Evolutionary conservation across 1,140 invertebrate genomes (phyloP).

Genomic region (Drosophila nebulosa): DNA sequence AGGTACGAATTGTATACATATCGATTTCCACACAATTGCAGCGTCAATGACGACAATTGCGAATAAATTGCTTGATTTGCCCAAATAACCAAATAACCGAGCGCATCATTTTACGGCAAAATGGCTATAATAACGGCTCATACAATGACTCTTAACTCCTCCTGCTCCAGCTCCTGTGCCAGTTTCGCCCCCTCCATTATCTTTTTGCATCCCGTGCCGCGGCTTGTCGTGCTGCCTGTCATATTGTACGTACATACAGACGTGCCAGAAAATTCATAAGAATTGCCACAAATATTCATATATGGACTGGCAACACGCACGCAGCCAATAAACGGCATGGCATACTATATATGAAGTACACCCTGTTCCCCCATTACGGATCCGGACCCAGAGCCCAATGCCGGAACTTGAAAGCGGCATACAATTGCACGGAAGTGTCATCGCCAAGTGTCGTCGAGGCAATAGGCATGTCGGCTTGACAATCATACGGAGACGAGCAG

Average conservation of each 20-base stretch:
- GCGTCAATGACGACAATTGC: slow-evolving; percentile 64
- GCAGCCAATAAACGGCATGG: slow-evolving; percentile 66
- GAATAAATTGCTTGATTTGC: slow-evolving; percentile 77
- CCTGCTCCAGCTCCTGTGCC: background rate
- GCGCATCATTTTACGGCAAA: slow-evolving; percentile 70
- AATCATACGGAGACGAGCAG: slow-evolving; percentile 10
- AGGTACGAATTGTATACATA: slow-evolving; percentile 39
- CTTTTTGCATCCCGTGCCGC: slow-evolving; percentile 54
- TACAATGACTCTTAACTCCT: slow-evolving; percentile 48
- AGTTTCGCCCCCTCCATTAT: slow-evolving; percentile 34
- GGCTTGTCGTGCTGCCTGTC: slow-evolving; percentile 41
- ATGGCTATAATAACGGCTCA: slow-evolving; percentile 72
- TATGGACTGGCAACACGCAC: slow-evolving; percentile 71
- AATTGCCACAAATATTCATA: slow-evolving; percentile 77
- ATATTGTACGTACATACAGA: slow-evolving; percentile 18
- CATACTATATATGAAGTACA: slow-evolving; percentile 2
- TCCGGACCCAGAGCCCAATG: slow-evolving; percentile 19
- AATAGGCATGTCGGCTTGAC: slow-evolving; percentile 56
- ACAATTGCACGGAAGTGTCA: slow-evolving; percentile 77
- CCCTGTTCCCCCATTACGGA: slow-evolving; percentile 1
- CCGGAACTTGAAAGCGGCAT: slow-evolving; percentile 60
- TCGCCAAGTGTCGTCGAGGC: slow-evolving; percentile 71
- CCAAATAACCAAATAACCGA: slow-evolving; percentile 75
- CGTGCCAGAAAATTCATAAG: slow-evolving; percentile 73
- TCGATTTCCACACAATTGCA: slow-evolving; percentile 78